Percentiles rank a stretch among this genome's conserved stretches.
phyloP scores from a whole-genome alignment of 1,140 invertebrate genomes.

The Drosophila ogumai region DNA sequence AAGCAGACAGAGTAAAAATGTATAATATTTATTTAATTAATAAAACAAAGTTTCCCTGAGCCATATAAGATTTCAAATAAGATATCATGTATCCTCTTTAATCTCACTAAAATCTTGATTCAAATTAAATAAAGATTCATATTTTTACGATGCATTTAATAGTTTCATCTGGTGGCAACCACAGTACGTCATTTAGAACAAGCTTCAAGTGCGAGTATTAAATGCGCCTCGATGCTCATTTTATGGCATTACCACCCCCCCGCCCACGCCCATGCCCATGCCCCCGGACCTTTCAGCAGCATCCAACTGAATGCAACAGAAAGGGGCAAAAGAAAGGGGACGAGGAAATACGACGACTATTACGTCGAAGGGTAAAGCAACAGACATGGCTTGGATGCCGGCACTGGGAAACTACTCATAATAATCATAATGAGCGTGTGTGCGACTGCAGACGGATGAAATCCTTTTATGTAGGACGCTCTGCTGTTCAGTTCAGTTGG shows the following conservation, averaged over 20 bases:
- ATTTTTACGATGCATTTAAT: background rate
- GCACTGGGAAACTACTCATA: constrained; percentile 55
- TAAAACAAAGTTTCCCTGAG: too few relatives aligned
- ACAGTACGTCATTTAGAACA: constrained; percentile 45
- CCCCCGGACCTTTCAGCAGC: constrained; percentile 11
- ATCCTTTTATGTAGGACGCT: constrained; percentile 34
- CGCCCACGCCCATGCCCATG: background rate
- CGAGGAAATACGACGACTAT: background rate
- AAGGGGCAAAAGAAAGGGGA: too few relatives aligned
- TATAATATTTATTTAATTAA: background rate
- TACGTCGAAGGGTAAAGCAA: constrained; percentile 43
- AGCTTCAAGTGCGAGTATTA: constrained; percentile 61
- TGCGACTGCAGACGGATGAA: constrained; percentile 31
- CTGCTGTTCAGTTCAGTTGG: constrained; percentile 15
- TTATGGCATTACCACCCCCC: constrained; percentile 14
- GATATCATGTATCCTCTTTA: background rate
- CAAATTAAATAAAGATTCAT: background rate
- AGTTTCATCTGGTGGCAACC: constrained; percentile 1
- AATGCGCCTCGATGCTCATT: constrained; percentile 61
- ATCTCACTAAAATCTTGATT: background rate
- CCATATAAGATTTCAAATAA: too few relatives aligned
- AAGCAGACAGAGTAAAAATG: background rate
- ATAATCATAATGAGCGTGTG: constrained; percentile 65
- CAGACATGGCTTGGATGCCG: constrained; percentile 55
- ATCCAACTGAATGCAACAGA: constrained; percentile 24